phyloP scores from a whole-genome alignment of 2,797 vertebrate species.

The Loris lydekkerianus region DNA sequence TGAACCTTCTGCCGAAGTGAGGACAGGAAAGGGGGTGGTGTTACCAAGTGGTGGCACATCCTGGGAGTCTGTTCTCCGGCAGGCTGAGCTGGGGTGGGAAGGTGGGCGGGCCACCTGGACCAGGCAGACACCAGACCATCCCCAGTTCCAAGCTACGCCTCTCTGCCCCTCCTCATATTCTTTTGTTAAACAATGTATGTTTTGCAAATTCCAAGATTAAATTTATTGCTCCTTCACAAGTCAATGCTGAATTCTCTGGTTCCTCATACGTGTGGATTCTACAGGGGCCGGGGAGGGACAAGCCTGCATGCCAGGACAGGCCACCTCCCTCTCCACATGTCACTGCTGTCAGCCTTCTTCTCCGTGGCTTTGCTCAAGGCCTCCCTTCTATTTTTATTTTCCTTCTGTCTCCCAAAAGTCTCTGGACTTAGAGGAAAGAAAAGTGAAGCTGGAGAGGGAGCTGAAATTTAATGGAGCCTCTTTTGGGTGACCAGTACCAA shows the following conservation, averaged over 20 bases:
- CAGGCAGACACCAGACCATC: conserved; percentile 53
- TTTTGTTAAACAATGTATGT: conserved; percentile 10
- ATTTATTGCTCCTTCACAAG: neutral
- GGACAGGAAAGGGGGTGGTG: conserved; percentile 73
- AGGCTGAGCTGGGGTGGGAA: conserved; percentile 62
- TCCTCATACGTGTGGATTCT: neutral
- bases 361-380: conserved; percentile 45
- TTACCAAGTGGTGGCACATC: conserved; percentile 75
- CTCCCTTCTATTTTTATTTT: conserved; percentile 66
- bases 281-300: neutral
- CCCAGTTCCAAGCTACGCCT: neutral
- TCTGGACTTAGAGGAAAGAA: conserved; percentile 10
- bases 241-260: neutral
- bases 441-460: neutral
- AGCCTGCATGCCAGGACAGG: neutral
- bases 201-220: neutral
- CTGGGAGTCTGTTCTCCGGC: conserved; percentile 52
- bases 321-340: neutral
- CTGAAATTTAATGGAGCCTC: neutral
- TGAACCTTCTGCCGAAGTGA: conserved; percentile 76
- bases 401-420: conserved; percentile 46
- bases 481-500: neutral
- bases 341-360: conserved; percentile 28
- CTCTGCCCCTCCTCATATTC: neutral
- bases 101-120: conserved; percentile 77